Base-by-base conservation (phyloP, 2,113 vertebrate species). In the Podarcis muralis region DNA sequence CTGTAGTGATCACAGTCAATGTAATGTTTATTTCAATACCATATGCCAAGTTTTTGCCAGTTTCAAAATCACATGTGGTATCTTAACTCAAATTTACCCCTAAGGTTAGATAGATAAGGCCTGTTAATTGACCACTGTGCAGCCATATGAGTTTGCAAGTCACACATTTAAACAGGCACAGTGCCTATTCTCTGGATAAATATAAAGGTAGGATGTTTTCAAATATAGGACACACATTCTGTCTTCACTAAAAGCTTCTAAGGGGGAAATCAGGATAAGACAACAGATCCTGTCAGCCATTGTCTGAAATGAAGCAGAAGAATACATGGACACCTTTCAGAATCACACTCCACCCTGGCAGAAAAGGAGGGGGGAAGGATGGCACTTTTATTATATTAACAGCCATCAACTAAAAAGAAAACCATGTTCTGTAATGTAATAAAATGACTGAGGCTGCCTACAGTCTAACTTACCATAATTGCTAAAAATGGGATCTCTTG, bases 11-110 rank as follows among this genome's bases (percentile, higher is more conserved):
- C 59, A 62, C 18, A 71, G 22, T 57, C 43, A 71, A 30, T 13
- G 25, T 53, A 43, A 57, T n/a, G 71, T 87, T 87, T 69, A 71
- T 80, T 87, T 80, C 43, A 87, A 80, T 87, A 80, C 77, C 43
- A 37, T 71, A 87, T 87, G 85, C 57, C 65, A 71, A 71, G 12
- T 27, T 87, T 85, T 37, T 79, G 78, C 23, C 48, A 80, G 80
- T 48, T 35, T 40, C 40, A 80, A 87, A 80, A 43, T 79, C 74
- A 6, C 30, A 53, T 11, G 48, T 15, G 23, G 30, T 9, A 71
- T 53, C 57, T 86, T 79, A 68, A 79, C 62, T 87, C 76, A 71
- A 81, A 81, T 37, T 81, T 71, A 80, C 40, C 85, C 20, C 85
- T 32, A 69, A 66, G 43, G 43, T n/a, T n/a, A n/a, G n/a, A n/a